phyloP scores from a whole-genome alignment of 2,113 vertebrate species.

The Lichenostomus cassidix region DNA sequence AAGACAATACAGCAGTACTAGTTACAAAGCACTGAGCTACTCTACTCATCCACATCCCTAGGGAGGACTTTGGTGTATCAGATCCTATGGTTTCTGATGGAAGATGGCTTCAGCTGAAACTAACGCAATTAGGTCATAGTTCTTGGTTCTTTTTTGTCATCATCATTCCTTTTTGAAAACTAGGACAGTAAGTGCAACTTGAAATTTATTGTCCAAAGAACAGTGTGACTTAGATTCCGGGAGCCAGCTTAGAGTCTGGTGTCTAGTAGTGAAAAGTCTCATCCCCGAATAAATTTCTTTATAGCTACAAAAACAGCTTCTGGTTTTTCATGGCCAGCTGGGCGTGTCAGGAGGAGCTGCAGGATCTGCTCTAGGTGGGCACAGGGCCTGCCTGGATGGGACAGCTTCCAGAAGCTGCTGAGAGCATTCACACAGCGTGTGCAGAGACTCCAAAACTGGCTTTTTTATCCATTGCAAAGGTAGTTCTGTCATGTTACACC shows the following conservation, averaged over 20 bases:
- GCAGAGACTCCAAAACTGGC: not conserved
- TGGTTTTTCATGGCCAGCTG: not conserved
- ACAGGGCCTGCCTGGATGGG: not conserved
- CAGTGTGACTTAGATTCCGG: not conserved
- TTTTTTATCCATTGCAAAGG: not conserved
- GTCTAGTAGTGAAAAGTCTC: slow-evolving; percentile 2
- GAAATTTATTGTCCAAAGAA: slow-evolving; percentile 63
- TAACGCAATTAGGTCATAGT: not conserved
- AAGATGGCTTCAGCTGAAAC: slow-evolving; percentile 58
- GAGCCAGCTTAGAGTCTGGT: slow-evolving; percentile 45
- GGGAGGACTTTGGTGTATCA: slow-evolving; percentile 40
- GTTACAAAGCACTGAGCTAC: slow-evolving; percentile 40
- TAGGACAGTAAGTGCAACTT: slow-evolving; percentile 46
- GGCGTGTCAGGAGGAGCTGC: not conserved
- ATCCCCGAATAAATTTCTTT: not conserved
- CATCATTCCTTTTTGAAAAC: slow-evolving; percentile 37
- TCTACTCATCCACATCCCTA: not conserved
- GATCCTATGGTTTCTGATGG: slow-evolving; percentile 73
- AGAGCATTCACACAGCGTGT: not conserved
- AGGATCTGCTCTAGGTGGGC: not conserved
- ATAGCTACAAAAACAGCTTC: not conserved
- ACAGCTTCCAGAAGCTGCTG: not conserved
- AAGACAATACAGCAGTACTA: not conserved
- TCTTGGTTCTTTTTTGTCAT: slow-evolving; percentile 9
- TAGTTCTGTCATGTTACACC: not conserved